These are phyloP conservation scores for Drosophila murphyi DNA, from an alignment of 1,140 invertebrate genomes.

Conservation along the genomic window DNA sequence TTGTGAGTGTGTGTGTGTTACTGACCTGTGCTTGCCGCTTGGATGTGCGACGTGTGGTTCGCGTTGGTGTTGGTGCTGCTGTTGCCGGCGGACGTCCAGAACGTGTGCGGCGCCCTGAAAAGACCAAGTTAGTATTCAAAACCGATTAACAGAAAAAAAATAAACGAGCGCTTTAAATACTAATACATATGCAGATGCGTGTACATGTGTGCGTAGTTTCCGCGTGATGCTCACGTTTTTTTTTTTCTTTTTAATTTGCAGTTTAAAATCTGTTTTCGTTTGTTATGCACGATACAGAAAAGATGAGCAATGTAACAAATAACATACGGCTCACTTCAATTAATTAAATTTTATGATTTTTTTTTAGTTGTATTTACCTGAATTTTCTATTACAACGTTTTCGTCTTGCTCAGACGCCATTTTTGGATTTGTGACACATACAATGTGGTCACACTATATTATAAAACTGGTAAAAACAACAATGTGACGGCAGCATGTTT, in stretches of 20 bases:
- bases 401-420: conserved; percentile 80
- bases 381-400: conserved; percentile 69
- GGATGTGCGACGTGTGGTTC: conserved; percentile 65
- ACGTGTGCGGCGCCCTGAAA: conserved; percentile 74
- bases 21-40: conserved; percentile 74
- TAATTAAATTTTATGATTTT: background rate
- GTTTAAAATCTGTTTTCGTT: background rate
- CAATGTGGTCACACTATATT: conserved; percentile 36
- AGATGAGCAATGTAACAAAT: background rate
- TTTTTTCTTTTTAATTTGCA: background rate
- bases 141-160: conserved; percentile 27
- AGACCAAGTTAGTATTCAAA: conserved; percentile 13
- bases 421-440: conserved; percentile 52
- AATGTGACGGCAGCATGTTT: conserved; percentile 19
- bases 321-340: conserved; percentile 6
- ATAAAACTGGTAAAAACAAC: conserved; percentile 30
- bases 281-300: background rate
- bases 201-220: conserved; percentile 32
- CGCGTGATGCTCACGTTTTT: conserved; percentile 58
- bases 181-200: conserved; percentile 2
- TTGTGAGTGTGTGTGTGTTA: conserved; percentile 12
- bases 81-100: conserved; percentile 67
- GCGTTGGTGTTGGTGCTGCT: conserved; percentile 39
- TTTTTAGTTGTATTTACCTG: conserved; percentile 59
- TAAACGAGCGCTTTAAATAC: background rate